Evolutionary conservation across 2,113 vertebrate genomes (phyloP).

Genomic region (Chrysochloris asiatica): DNA sequence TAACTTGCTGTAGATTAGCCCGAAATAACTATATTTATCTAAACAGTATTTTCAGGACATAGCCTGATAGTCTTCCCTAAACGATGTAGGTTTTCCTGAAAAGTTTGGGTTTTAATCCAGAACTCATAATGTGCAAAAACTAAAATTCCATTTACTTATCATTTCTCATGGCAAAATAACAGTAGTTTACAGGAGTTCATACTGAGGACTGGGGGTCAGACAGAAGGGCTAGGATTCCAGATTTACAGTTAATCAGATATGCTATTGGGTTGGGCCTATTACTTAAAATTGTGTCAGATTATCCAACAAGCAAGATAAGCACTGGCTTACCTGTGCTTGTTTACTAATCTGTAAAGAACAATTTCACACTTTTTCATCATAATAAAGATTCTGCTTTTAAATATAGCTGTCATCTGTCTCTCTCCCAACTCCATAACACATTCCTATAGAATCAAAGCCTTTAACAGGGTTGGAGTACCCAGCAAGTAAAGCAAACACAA

Average conservation of each 20-base stretch:
- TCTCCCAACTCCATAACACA: too few relatives aligned
- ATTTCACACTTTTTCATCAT: too few relatives aligned
- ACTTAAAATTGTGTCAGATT: too few relatives aligned
- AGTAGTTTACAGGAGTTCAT: not conserved
- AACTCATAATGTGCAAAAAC: not conserved
- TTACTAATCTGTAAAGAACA: too few relatives aligned
- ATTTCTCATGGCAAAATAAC: not conserved
- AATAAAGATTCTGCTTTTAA: too few relatives aligned
- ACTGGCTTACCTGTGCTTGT: too few relatives aligned
- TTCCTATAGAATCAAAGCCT: too few relatives aligned
- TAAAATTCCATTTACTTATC: too few relatives aligned
- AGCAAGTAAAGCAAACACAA: too few relatives aligned
- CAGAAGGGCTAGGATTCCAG: not conserved
- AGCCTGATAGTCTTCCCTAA: not conserved
- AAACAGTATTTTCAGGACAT: conserved; percentile 8
- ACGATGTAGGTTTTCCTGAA: not conserved
- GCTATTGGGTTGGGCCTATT: not conserved
- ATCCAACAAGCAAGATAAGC: too few relatives aligned
- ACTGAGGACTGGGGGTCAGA: not conserved
- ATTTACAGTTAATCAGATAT: not conserved
- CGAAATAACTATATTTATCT: not conserved
- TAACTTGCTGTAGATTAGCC: not conserved
- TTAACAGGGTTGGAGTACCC: too few relatives aligned
- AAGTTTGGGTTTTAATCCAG: not conserved
- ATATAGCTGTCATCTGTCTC: too few relatives aligned